Evolutionary conservation across 2,797 vertebrate genomes (phyloP).

Genomic region (Thunnus albacares): DNA sequence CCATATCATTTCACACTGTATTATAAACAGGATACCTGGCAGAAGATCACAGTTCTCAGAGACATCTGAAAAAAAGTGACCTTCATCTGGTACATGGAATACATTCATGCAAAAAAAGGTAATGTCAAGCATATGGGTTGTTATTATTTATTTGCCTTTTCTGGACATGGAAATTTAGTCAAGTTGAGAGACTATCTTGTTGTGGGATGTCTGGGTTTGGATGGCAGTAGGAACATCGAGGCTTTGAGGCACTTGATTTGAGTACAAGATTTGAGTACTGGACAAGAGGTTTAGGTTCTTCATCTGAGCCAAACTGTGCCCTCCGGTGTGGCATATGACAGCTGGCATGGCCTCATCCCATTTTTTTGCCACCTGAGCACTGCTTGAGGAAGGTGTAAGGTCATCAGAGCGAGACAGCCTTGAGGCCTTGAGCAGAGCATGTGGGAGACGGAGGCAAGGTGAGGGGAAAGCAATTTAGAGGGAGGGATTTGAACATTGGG

Average conservation of each 20-base stretch:
- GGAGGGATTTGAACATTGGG: not conserved
- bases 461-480: not conserved
- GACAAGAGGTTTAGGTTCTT: constrained; percentile 49
- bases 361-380: constrained; percentile 64
- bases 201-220: constrained; percentile 45
- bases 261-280: constrained; percentile 23
- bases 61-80: constrained; percentile 48
- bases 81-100: constrained; percentile 46
- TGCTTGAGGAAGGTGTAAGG: constrained; percentile 59
- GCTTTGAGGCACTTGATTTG: constrained; percentile 12
- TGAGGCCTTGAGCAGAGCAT: constrained; percentile 21
- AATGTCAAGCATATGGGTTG: not conserved
- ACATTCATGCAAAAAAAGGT: constrained; percentile 2
- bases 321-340: constrained; percentile 34
- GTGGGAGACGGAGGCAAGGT: constrained; percentile 15
- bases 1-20: constrained; percentile 67
- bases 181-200: constrained; percentile 20
- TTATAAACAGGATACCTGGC: constrained; percentile 72
- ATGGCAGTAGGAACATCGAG: constrained; percentile 25
- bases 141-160: constrained; percentile 39
- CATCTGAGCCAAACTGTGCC: constrained; percentile 8
- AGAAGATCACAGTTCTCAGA: constrained; percentile 43
- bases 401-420: constrained; percentile 52
- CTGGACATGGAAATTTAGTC: not conserved
- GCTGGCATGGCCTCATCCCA: constrained; percentile 46